Percentiles rank a stretch among this genome's conserved stretches.
Evolutionary conservation across 2,797 vertebrate species (phyloP).

Genomic region (Oryzias dopingdopingensis): DNA sequence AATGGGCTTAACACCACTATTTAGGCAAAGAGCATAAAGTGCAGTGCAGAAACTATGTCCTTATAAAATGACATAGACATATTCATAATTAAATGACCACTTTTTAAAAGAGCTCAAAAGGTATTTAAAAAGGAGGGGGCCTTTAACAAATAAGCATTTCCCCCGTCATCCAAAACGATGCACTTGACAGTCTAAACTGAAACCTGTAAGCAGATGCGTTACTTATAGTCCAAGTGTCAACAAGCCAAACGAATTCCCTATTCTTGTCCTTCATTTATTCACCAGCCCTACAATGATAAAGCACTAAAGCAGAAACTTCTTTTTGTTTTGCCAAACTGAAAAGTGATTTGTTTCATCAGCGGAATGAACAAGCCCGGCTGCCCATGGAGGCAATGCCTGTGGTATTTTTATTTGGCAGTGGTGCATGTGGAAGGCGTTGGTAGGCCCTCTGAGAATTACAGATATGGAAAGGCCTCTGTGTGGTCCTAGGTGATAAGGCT

Average conservation of each 20-base stretch:
- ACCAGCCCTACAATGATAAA: slow-evolving; percentile 45
- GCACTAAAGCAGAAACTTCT: slow-evolving; percentile 27
- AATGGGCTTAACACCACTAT: too few relatives aligned
- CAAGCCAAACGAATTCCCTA: slow-evolving; percentile 31
- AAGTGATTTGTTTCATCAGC: slow-evolving; percentile 59
- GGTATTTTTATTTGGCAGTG: slow-evolving; percentile 66
- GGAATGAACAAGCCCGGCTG: slow-evolving; percentile 45
- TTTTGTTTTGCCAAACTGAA: slow-evolving; percentile 22
- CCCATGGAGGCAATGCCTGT: slow-evolving; percentile 51
- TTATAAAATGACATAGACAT: too few relatives aligned
- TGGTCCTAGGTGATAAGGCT: slow-evolving; percentile 73
- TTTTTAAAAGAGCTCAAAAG: too few relatives aligned
- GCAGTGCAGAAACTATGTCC: too few relatives aligned
- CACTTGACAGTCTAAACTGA: slow-evolving; percentile 1
- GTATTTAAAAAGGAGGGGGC: too few relatives aligned
- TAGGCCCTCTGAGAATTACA: slow-evolving; percentile 67
- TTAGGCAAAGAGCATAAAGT: too few relatives aligned
- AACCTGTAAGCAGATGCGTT: slow-evolving; percentile 33
- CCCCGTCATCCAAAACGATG: slow-evolving; percentile 1
- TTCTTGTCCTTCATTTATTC: slow-evolving; percentile 45
- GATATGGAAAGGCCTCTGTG: slow-evolving; percentile 71
- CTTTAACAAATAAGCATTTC: too few relatives aligned
- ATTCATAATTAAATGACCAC: too few relatives aligned
- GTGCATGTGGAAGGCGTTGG: slow-evolving; percentile 47
- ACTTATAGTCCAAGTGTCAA: slow-evolving; percentile 30